phyloP scores from a whole-genome alignment of 2,797 vertebrate genomes.

The Spatula versicolor region DNA sequence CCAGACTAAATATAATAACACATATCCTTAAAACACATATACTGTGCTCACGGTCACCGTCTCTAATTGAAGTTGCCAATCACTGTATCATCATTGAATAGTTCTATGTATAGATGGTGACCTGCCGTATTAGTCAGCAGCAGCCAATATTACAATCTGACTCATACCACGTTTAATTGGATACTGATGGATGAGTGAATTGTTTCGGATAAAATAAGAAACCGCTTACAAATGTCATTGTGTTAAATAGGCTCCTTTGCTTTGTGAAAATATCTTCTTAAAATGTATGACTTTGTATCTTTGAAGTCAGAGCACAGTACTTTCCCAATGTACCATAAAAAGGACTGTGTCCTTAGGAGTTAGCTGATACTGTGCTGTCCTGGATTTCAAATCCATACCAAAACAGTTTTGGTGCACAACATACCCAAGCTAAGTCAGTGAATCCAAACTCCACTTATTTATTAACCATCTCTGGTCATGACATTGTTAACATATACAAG shows the following conservation, averaged over 20 bases:
- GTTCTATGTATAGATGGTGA: background rate
- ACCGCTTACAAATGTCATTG: background rate
- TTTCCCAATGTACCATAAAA: accelerated
- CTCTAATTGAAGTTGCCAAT: background rate
- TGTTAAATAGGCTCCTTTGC: background rate
- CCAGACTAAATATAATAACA: background rate
- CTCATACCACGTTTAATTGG: background rate
- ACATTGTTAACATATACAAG: background rate
- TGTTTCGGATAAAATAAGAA: background rate
- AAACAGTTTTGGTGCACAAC: background rate
- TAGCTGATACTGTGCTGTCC: background rate
- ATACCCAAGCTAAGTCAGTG: background rate
- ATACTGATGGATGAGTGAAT: background rate
- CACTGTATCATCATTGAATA: background rate
- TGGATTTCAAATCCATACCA: background rate
- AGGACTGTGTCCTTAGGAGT: background rate
- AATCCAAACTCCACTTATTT: background rate
- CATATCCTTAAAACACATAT: accelerated
- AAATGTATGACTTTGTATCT: background rate
- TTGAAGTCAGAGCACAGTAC: background rate
- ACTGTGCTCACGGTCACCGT: background rate
- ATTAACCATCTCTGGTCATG: background rate
- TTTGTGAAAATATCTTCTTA: background rate
- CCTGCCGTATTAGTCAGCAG: background rate
- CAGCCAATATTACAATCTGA: background rate